Conservation (phyloP, 2,797 vertebrate species). For the Enteromius anoplus region DNA sequence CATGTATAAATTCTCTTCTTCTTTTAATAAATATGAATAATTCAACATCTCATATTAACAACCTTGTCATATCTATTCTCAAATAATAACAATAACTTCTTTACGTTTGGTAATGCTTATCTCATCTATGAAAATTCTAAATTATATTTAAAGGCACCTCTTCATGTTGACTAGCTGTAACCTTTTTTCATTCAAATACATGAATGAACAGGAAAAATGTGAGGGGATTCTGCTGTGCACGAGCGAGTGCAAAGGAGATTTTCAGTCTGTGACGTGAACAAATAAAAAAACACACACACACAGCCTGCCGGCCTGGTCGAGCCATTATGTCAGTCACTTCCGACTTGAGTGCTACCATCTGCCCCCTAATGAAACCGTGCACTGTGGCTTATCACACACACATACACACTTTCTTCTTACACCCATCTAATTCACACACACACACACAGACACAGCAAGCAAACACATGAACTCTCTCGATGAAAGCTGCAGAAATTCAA, state of each 20-base stretch:
- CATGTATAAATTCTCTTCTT: not conserved
- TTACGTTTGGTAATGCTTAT: not conserved
- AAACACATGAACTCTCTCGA: constrained; percentile 35
- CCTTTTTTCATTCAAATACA: not conserved
- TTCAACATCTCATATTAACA: not conserved
- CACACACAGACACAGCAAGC: constrained; percentile 16
- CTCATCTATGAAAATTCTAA: not conserved
- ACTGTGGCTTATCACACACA: constrained; percentile 52
- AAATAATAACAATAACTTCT: not conserved
- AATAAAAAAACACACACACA: constrained; percentile 29
- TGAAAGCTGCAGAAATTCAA: constrained; percentile 43
- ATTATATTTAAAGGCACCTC: not conserved
- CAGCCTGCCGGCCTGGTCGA: constrained; percentile 66
- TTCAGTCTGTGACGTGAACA: constrained; percentile 34
- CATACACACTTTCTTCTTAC: constrained; percentile 21
- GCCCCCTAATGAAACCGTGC: constrained; percentile 81
- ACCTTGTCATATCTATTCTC: not conserved
- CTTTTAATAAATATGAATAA: not conserved
- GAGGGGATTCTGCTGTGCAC: not conserved
- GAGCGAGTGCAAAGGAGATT: not conserved
- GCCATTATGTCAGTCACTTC: constrained; percentile 84
- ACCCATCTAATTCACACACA: constrained; percentile 5
- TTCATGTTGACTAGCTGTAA: not conserved
- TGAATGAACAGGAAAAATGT: not conserved
- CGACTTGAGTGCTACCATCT: constrained; percentile 83